Evolutionary conservation across 2,113 vertebrate species (phyloP), one percentile per base, ranked within the genome.

Genomic region (Perca fluviatilis): DNA sequence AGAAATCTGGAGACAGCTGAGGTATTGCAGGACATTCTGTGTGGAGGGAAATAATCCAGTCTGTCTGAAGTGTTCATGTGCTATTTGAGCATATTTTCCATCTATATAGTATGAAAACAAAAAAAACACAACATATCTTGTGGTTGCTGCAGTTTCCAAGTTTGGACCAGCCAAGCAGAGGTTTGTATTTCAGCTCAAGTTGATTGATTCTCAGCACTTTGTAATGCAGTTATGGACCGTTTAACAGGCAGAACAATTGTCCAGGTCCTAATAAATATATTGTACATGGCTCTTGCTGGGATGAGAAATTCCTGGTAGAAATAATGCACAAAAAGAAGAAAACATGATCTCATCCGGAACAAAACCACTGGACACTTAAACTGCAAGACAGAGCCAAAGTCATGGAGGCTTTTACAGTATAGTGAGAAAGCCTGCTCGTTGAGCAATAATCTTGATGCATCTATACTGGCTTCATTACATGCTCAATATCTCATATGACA

Each of bases 81-180:
- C 64, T 53, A 14, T 16, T 69, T 40, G 47, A 78, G 76, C 53
- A 80, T 66, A 79, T 83, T 92, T 89, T 93, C 80, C 84, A 85
- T 87, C 47, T 23, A 56, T 68, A 49, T 53, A 23, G 16, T 51
- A 66, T 73, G 23, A 66, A 87, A 82, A 27, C n/a, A 27, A 27
- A 27, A 2, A 69, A 79, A 87, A 25, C 75, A 72, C 51, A 74
- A 57, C 9, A 77, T 87, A 79, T 86, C 84, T 74, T 86, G 83
- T 77, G 69, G 88, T 83, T 79, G 19, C 61, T 71, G 57, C 60
- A 62, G 70, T 86, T 87, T 86, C 51, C 7, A 15, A 40, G 56
- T 70, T 23, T 3, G 43, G 7, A 46, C 12, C 71, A 57, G 74
- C 66, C 74, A 71, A 64, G 47, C 65, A 21, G 69, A 77, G 51